A percentile compares a stretch with the other conserved stretches of the same genome.
Evolutionary conservation across 2,888 invertebrate species (phyloP).

Genomic region (Fragum sueziense): DNA sequence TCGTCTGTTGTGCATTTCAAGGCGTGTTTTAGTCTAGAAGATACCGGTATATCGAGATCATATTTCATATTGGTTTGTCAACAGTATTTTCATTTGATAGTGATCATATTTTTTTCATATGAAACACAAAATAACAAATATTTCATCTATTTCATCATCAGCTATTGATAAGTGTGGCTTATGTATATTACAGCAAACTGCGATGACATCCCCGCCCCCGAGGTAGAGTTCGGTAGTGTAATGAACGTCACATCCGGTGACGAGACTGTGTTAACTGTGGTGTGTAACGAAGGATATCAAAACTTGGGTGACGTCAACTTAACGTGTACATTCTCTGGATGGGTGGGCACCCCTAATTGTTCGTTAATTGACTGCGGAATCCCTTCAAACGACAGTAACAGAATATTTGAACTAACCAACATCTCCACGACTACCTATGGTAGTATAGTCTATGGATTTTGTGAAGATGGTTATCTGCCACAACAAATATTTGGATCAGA

Average conservation of each 20-base stretch:
- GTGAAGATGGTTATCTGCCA: background rate
- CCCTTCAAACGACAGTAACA: background rate
- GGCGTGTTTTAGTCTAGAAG: no score
- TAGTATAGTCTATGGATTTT: background rate
- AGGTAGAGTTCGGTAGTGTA: background rate
- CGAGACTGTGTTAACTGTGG: background rate
- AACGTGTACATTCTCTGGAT: background rate
- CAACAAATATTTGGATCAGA: background rate
- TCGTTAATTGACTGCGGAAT: background rate
- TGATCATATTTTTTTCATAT: no score
- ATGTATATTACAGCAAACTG: background rate
- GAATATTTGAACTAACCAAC: background rate
- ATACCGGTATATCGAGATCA: no score
- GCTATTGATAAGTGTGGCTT: no score
- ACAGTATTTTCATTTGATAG: no score
- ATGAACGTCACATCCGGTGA: background rate
- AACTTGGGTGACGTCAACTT: slow-evolving; percentile 5
- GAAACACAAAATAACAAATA: no score
- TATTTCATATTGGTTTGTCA: no score
- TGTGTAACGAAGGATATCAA: background rate
- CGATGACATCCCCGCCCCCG: background rate
- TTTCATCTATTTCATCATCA: no score
- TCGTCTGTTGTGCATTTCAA: no score
- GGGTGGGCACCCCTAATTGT: background rate
- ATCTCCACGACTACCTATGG: background rate